A percentile compares a stretch with the other conserved stretches of the same genome.
Conservation (phyloP, 2,797 vertebrate species). For the Microctenopoma stevenorrisi region DNA sequence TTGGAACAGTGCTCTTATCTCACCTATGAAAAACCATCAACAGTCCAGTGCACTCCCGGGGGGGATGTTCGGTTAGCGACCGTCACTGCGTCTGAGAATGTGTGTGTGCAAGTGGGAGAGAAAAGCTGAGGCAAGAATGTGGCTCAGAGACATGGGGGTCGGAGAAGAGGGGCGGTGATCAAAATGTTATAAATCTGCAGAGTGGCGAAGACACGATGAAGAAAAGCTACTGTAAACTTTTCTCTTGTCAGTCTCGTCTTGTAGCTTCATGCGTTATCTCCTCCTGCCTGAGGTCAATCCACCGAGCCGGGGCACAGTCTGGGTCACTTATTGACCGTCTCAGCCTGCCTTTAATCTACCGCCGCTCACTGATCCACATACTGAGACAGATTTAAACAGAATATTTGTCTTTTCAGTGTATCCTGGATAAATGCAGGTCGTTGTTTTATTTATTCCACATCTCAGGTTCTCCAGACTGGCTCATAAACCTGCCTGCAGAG, state of each 20-base stretch:
- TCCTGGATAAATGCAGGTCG: neutral
- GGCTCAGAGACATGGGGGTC: constrained; percentile 23
- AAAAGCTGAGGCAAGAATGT: constrained; percentile 56
- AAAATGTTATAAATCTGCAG: constrained; percentile 25
- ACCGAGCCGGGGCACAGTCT: constrained; percentile 16
- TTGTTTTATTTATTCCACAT: constrained; percentile 24
- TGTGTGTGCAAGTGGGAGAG: constrained; percentile 27
- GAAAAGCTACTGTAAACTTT: neutral
- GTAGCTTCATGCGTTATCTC: neutral
- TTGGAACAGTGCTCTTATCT: neutral
- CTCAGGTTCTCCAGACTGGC: neutral
- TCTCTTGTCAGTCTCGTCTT: neutral
- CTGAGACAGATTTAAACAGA: constrained; percentile 21
- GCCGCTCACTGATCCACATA: constrained; percentile 22
- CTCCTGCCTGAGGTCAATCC: constrained; percentile 2
- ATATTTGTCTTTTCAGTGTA: neutral
- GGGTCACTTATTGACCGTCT: constrained; percentile 33
- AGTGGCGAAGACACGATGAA: neutral
- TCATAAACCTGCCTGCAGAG: neutral
- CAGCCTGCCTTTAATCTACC: constrained; percentile 22
- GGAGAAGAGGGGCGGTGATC: neutral
- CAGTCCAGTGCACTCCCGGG: no score
- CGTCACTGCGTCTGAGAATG: constrained; percentile 75
- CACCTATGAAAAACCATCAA: no score
- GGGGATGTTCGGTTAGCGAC: constrained; percentile 75